Conservation (phyloP, 2,797 vertebrate genomes). For the Chanos chanos region DNA sequence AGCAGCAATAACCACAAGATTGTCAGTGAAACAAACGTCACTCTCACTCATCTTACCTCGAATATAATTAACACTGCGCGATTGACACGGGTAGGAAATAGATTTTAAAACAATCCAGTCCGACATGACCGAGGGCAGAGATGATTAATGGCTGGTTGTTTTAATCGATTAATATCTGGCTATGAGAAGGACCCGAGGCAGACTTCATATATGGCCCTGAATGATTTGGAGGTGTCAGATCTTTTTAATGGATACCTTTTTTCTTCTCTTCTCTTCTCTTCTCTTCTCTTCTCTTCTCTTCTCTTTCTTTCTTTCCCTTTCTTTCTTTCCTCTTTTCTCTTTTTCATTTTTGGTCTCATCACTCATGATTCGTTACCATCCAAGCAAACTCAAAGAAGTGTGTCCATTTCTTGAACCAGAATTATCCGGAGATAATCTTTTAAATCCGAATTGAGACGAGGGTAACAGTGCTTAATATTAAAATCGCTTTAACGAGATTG, state of each 20-base stretch:
- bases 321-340: background rate
- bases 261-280: background rate
- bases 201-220: constrained; percentile 22
- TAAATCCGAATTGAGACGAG: too few relatives aligned
- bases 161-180: constrained; percentile 44
- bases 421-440: too few relatives aligned
- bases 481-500: too few relatives aligned
- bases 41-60: constrained; percentile 8
- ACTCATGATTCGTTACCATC: too few relatives aligned
- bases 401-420: too few relatives aligned
- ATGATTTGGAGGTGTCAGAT: constrained; percentile 30
- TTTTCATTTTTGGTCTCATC: too few relatives aligned
- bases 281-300: background rate
- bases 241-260: constrained; percentile 23
- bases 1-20: constrained; percentile 27
- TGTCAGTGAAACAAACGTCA: constrained; percentile 39
- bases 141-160: constrained; percentile 56
- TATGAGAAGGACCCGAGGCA: constrained; percentile 6
- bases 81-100: constrained; percentile 56
- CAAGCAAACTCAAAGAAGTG: too few relatives aligned
- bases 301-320: background rate
- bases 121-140: constrained; percentile 48
- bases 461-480: too few relatives aligned
- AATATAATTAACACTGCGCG: constrained; percentile 47
- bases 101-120: constrained; percentile 56